A percentile compares a stretch with the other conserved stretches of the same genome.
Conservation (phyloP, 2,888 invertebrate species). For the Dermolepida albohirtum region DNA sequence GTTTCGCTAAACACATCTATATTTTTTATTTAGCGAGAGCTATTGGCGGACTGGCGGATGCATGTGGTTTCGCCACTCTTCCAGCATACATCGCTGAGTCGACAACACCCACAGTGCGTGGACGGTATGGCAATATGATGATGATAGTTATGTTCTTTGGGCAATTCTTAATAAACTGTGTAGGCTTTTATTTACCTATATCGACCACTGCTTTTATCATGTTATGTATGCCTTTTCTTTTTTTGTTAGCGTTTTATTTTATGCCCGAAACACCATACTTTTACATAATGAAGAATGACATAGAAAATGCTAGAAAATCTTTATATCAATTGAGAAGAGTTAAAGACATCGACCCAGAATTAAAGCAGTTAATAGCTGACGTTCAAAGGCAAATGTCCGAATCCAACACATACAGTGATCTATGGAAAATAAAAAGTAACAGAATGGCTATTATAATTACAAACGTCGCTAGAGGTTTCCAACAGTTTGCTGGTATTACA, state of each 20-base stretch:
- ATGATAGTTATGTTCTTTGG: constrained; percentile 55
- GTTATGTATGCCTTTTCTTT: constrained; percentile 69
- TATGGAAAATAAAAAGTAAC: constrained; percentile 55
- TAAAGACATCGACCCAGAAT: constrained; percentile 55
- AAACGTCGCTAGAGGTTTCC: constrained; percentile 52
- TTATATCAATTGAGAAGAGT: constrained; percentile 52
- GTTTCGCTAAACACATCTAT: constrained; percentile 51
- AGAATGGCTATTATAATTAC: constrained; percentile 54
- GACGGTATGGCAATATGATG: constrained; percentile 57
- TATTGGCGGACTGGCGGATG: constrained; percentile 55
- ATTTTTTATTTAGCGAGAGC: constrained; percentile 56
- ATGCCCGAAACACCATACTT: constrained; percentile 61
- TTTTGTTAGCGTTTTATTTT: constrained; percentile 66
- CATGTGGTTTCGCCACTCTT: constrained; percentile 54
- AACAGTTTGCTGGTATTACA: constrained; percentile 56
- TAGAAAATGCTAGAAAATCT: constrained; percentile 53
- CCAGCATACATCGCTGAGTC: constrained; percentile 59
- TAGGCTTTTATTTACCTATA: constrained; percentile 71
- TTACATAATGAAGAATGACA: constrained; percentile 53
- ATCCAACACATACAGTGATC: constrained; percentile 53
- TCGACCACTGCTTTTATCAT: constrained; percentile 69
- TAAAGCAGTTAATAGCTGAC: constrained; percentile 51
- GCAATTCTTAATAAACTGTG: constrained; percentile 62
- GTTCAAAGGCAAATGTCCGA: constrained; percentile 58
- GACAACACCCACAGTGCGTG: constrained; percentile 55